Evolutionary conservation across 1,140 invertebrate genomes (phyloP).

Genomic region (Calephelis nemesis): DNA sequence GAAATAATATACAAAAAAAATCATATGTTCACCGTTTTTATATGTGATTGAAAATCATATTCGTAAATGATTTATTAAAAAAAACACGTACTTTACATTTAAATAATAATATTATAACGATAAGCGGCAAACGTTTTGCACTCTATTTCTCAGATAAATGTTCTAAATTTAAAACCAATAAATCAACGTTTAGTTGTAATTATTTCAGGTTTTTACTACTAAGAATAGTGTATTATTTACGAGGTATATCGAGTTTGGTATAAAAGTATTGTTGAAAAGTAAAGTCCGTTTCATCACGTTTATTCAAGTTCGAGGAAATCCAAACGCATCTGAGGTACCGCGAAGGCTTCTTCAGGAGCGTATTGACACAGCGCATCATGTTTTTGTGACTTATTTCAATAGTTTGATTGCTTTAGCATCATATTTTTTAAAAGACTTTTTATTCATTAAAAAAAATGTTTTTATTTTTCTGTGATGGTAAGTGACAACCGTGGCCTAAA

Average conservation of each 20-base stretch:
- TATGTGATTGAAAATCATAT: no score
- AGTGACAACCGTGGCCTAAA: no score
- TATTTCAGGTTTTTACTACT: background rate
- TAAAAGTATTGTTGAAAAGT: background rate
- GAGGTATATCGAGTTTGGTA: background rate
- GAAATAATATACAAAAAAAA: no score
- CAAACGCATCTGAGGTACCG: background rate
- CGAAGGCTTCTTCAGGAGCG: background rate
- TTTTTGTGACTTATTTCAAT: conserved; percentile 15
- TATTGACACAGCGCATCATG: conserved; percentile 9
- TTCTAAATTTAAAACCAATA: no score
- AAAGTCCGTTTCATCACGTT: conserved; percentile 14
- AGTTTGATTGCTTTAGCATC: background rate
- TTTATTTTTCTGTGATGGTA: no score
- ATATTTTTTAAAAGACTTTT: background rate
- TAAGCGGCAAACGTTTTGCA: no score
- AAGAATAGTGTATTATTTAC: conserved; percentile 1
- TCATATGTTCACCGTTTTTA: no score
- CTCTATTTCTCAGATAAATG: no score
- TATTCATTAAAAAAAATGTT: no score
- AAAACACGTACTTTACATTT: no score
- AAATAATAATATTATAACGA: no score
- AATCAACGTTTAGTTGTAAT: background rate
- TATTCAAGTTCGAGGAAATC: conserved; percentile 6
- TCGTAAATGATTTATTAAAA: no score